Evolutionary conservation across 2,888 invertebrate genomes (phyloP).

Genomic region (Drosophila dives): DNA sequence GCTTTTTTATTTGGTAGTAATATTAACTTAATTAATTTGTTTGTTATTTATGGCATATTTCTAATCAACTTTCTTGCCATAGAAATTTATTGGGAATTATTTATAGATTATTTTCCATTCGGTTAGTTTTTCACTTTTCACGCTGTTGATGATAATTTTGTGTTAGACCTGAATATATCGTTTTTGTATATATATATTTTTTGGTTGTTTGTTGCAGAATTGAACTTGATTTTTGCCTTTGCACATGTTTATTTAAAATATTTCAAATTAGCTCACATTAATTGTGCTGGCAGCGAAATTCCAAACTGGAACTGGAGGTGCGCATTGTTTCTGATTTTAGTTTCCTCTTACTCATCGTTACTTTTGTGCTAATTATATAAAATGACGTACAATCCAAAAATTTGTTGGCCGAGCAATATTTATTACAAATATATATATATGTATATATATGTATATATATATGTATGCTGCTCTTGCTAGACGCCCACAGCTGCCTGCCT

Average conservation of each 20-base stretch:
- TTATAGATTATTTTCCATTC: slow-evolving; percentile 56
- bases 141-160: slow-evolving; percentile 29
- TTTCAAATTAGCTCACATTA: slow-evolving; percentile 65
- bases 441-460: slow-evolving; percentile 20
- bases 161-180: slow-evolving; percentile 15
- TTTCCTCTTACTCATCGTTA: slow-evolving; percentile 15
- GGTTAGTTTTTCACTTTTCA: slow-evolving; percentile 41
- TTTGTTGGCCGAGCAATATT: slow-evolving; percentile 59
- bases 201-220: slow-evolving; percentile 14
- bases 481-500: slow-evolving; percentile 60
- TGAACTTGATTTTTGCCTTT: slow-evolving; percentile 61
- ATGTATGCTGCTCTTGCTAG: slow-evolving; percentile 3
- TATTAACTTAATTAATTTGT: slow-evolving; percentile 23
- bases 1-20: not conserved
- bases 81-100: slow-evolving; percentile 62
- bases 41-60: slow-evolving; percentile 40
- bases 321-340: not conserved
- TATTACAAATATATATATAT: slow-evolving; percentile 73
- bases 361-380: slow-evolving; percentile 67
- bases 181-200: slow-evolving; percentile 1
- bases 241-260: slow-evolving; percentile 68
- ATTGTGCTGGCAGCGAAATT: slow-evolving; percentile 38
- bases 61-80: slow-evolving; percentile 49
- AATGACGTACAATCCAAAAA: slow-evolving; percentile 71
- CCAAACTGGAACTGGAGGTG: slow-evolving; percentile 52